phyloP scores from a whole-genome alignment of 2,113 vertebrate genomes.

The Barnardius zonarius region DNA sequence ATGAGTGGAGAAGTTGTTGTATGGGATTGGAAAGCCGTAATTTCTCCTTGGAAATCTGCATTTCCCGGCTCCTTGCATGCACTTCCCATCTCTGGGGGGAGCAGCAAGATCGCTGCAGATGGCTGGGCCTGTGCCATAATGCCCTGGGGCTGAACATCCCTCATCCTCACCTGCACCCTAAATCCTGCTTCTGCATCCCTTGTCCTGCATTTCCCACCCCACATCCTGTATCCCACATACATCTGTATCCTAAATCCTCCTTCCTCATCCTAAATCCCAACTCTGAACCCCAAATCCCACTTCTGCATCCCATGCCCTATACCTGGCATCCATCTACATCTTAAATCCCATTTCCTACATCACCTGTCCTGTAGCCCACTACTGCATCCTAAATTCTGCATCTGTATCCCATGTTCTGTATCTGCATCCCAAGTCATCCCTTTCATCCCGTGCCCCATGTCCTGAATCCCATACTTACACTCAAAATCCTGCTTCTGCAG shows the following conservation, averaged over 20 bases:
- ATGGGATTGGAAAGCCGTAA: rapidly evolving
- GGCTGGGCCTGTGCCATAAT: rapidly evolving
- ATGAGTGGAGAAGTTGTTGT: not conserved
- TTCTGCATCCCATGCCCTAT: not conserved
- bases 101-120: rapidly evolving
- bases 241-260: not conserved
- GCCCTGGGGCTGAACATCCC: not conserved
- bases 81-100: not conserved
- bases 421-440: not conserved
- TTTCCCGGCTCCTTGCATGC: not conserved
- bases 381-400: not conserved
- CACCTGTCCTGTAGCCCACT: not conserved
- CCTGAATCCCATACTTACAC: not conserved
- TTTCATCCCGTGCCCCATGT: not conserved
- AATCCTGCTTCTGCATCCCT: not conserved
- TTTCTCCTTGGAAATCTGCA: not conserved
- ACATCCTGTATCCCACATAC: too few relatives aligned
- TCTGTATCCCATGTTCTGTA: not conserved
- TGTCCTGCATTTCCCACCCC: not conserved
- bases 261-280: not conserved
- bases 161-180: not conserved
- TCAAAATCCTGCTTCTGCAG: not conserved
- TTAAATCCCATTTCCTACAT: not conserved
- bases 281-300: not conserved
- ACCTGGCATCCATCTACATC: not conserved